phyloP scores from a whole-genome alignment of 1,140 invertebrate species.

The Brachionus sp. region DNA sequence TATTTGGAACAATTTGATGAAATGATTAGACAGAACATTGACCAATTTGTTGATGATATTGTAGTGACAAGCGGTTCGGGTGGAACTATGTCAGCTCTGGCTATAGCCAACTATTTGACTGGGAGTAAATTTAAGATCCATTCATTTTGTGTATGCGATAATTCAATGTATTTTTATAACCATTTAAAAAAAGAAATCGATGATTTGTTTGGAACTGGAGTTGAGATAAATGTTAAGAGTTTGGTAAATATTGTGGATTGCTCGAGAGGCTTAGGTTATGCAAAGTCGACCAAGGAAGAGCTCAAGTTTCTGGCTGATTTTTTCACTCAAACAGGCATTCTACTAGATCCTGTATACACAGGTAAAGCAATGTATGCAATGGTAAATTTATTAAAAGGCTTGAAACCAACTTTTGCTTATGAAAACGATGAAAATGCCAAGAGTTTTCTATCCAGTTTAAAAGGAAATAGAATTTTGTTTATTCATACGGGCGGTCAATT shows the following conservation, averaged over 20 bases:
- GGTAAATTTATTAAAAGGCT: constrained; percentile 48
- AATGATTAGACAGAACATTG: constrained; percentile 50
- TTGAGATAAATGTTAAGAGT: constrained; percentile 43
- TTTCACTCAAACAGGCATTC: constrained; percentile 51
- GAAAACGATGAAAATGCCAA: not conserved
- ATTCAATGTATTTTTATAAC: constrained; percentile 50
- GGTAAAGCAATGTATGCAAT: constrained; percentile 52
- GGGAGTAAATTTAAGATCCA: constrained; percentile 52
- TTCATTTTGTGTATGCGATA: constrained; percentile 51
- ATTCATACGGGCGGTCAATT: constrained; percentile 53
- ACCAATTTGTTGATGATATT: constrained; percentile 51
- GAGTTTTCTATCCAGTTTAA: constrained; percentile 48
- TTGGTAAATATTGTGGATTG: constrained; percentile 53
- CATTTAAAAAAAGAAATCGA: constrained; percentile 50
- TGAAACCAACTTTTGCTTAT: constrained; percentile 20
- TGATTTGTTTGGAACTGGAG: constrained; percentile 47
- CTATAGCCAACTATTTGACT: constrained; percentile 53
- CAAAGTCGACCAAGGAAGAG: constrained; percentile 52
- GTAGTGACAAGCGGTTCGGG: constrained; percentile 55
- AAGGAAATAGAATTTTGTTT: constrained; percentile 52
- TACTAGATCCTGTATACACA: constrained; percentile 54
- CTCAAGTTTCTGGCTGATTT: constrained; percentile 51
- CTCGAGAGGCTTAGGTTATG: constrained; percentile 53
- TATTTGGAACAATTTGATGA: constrained; percentile 52
- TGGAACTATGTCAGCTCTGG: constrained; percentile 53